Conservation (phyloP, 2,797 vertebrate genomes). For the Notolabrus celidotus region DNA sequence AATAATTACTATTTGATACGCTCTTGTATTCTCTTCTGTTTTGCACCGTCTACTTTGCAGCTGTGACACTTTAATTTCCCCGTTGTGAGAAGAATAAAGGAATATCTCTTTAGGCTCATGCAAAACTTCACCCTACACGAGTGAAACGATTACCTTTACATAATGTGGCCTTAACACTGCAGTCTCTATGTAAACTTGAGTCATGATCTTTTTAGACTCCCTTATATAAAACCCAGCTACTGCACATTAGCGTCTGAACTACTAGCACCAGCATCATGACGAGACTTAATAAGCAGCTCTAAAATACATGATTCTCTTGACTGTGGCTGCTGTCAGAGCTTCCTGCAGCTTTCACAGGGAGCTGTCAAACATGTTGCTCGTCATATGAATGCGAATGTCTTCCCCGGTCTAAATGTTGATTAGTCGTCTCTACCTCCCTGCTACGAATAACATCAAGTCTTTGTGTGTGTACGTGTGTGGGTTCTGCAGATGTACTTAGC, state of each 20-base stretch:
- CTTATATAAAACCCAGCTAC: neutral
- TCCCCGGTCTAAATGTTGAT: constrained; percentile 32
- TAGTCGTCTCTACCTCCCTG: constrained; percentile 19
- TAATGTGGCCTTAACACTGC: too few species aligned
- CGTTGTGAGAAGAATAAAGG: too few species aligned
- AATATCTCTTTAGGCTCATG: too few species aligned
- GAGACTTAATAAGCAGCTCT: neutral
- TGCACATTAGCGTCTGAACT: neutral
- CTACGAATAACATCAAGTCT: neutral
- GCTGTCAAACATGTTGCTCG: constrained; percentile 15
- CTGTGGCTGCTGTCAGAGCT: constrained; percentile 12
- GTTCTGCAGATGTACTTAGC: constrained; percentile 85
- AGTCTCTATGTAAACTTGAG: too few species aligned
- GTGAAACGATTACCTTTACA: too few species aligned
- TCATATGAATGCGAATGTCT: constrained; percentile 9
- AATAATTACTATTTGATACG: too few species aligned
- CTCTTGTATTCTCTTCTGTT: too few species aligned
- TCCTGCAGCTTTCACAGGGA: neutral
- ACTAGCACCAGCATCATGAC: neutral
- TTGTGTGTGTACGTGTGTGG: neutral
- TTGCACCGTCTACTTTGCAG: too few species aligned
- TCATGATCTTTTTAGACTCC: neutral
- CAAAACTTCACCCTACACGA: too few species aligned
- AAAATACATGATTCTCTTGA: neutral
- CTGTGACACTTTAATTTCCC: too few species aligned